phyloP scores from a whole-genome alignment of 2,888 invertebrate species.

The Ecdyonurus torrentis region DNA sequence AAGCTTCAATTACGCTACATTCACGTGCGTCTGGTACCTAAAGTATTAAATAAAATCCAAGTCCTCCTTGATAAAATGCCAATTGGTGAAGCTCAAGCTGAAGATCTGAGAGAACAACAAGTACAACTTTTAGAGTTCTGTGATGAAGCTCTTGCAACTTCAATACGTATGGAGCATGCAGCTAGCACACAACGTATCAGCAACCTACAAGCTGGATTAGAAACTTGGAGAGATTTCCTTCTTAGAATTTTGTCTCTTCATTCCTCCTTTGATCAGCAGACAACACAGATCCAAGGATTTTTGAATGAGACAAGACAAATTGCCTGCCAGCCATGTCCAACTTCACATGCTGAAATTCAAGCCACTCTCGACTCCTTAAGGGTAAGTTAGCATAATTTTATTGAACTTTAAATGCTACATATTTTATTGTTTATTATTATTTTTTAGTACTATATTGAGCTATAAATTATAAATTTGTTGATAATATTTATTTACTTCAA shows the following conservation, averaged over 20 bases:
- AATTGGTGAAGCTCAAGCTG: constrained; percentile 45
- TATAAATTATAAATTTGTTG: too few species aligned
- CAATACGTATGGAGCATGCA: constrained; percentile 65
- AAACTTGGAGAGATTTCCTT: constrained; percentile 66
- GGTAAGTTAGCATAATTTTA: too few species aligned
- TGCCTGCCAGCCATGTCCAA: constrained; percentile 5
- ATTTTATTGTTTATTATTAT: not conserved
- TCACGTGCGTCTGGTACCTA: constrained; percentile 56
- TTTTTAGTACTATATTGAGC: not conserved
- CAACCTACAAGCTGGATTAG: constrained; percentile 60
- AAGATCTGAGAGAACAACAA: constrained; percentile 45
- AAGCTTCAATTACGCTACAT: constrained; percentile 64
- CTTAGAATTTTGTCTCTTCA: constrained; percentile 45
- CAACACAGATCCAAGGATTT: constrained; percentile 38
- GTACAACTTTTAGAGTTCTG: constrained; percentile 48
- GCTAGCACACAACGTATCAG: constrained; percentile 60
- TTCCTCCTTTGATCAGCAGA: constrained; percentile 43
- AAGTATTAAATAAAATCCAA: constrained; percentile 49
- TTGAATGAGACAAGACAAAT: constrained; percentile 35
- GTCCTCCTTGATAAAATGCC: constrained; percentile 47
- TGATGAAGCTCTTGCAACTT: constrained; percentile 58
- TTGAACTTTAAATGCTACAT: not conserved
- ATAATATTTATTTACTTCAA: too few species aligned
- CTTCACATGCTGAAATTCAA: constrained; percentile 7
- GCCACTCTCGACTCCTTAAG: constrained; percentile 6